A percentile compares a stretch with the other conserved stretches of the same genome.
Conservation (phyloP, 1,140 invertebrate genomes). For the Coelopa frigida region DNA sequence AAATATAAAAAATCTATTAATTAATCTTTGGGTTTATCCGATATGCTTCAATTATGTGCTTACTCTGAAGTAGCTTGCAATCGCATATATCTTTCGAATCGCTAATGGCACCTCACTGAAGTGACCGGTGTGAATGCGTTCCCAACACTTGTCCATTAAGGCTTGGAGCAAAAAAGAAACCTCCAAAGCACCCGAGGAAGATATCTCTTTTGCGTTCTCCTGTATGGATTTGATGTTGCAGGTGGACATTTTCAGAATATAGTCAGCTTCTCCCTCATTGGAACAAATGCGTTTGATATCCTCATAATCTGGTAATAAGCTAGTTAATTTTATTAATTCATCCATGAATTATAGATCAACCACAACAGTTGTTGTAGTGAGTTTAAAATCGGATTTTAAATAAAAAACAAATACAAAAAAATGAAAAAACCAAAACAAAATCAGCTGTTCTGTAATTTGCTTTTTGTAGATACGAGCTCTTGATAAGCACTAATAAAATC, state of each 20-base stretch:
- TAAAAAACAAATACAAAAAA: no score
- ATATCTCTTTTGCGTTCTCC: neutral
- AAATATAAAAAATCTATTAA: slow-evolving; percentile 29
- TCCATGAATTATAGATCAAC: neutral
- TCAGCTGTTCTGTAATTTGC: no score
- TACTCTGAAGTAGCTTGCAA: slow-evolving; percentile 57
- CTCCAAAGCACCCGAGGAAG: slow-evolving; percentile 19
- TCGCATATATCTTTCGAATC: slow-evolving; percentile 55
- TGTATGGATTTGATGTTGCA: neutral
- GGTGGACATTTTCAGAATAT: slow-evolving; percentile 16
- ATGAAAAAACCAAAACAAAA: no score
- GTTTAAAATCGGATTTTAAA: no score
- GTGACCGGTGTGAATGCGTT: slow-evolving; percentile 74
- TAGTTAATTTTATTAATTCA: slow-evolving; percentile 10
- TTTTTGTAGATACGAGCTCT: no score
- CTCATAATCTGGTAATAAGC: slow-evolving; percentile 22
- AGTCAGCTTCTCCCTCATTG: slow-evolving; percentile 23
- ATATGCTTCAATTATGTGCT: neutral
- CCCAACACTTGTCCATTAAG: slow-evolving; percentile 68
- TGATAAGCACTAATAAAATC: no score
- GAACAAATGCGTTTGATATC: slow-evolving; percentile 21
- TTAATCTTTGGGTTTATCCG: neutral
- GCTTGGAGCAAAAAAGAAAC: slow-evolving; percentile 46
- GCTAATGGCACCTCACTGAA: slow-evolving; percentile 68
- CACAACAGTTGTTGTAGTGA: slow-evolving; percentile 1